phyloP scores from a whole-genome alignment of 53 echinoderm and acorn worm genomes.

The Glandiceps talaboti region DNA sequence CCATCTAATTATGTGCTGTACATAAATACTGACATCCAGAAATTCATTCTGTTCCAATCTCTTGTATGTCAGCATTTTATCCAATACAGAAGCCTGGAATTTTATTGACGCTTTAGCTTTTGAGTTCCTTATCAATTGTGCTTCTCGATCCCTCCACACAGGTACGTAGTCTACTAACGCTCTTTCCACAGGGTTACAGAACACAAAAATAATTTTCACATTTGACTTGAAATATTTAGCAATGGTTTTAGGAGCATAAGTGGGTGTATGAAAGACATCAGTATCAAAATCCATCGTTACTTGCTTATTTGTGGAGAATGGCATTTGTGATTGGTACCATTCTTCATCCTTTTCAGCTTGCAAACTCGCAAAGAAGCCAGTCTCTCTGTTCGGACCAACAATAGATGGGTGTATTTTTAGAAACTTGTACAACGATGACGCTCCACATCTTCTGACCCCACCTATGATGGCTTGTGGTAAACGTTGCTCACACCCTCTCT shows the following conservation, averaged over 20 bases:
- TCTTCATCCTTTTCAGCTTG: background rate
- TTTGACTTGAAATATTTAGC: background rate
- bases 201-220: background rate
- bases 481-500: background rate
- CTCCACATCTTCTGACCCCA: background rate
- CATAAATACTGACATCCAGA: background rate
- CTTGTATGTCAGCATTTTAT: background rate
- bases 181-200: background rate
- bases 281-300: background rate
- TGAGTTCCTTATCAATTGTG: background rate
- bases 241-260: background rate
- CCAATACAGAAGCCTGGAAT: background rate
- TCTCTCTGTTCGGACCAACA: background rate
- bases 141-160: background rate
- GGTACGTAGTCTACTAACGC: background rate
- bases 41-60: background rate
- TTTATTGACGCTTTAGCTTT: background rate
- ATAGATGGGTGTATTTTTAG: background rate
- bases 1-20: background rate
- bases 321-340: background rate
- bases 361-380: background rate
- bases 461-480: background rate
- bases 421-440: background rate
- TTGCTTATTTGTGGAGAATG: background rate
- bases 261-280: background rate